These are phyloP conservation scores for Macropis europaea DNA, from an alignment of 2,888 invertebrate species.

Conservation along the genomic window DNA sequence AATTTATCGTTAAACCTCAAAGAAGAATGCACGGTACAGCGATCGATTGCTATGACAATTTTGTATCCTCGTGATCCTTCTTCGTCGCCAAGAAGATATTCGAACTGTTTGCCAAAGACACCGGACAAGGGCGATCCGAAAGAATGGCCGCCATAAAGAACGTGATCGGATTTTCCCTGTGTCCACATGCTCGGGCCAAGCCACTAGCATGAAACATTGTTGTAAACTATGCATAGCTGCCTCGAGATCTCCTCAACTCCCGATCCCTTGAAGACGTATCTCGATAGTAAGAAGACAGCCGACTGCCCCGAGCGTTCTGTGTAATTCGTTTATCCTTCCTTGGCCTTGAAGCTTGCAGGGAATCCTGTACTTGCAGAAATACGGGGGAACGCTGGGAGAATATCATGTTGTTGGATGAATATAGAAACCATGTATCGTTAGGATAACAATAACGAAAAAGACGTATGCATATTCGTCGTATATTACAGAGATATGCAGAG, in stretches of 20 bases:
- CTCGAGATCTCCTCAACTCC: constrained; percentile 14
- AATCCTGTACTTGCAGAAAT: constrained; percentile 23
- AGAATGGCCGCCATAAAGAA: constrained; percentile 60
- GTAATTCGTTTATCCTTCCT: constrained; percentile 8
- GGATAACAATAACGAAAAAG: background rate
- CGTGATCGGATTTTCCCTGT: constrained; percentile 49
- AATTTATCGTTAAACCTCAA: too few species aligned
- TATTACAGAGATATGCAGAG: too few species aligned
- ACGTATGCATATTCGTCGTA: too few species aligned
- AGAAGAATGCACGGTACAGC: too few species aligned
- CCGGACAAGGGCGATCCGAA: constrained; percentile 52
- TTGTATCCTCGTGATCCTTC: constrained; percentile 39
- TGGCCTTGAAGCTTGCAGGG: background rate
- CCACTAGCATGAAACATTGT: constrained; percentile 33
- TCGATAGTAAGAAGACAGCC: constrained; percentile 33
- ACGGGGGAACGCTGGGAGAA: background rate
- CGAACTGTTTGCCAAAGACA: constrained; percentile 53
- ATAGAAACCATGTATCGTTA: constrained; percentile 16
- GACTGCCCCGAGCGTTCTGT: constrained; percentile 11
- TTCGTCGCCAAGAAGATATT: constrained; percentile 21
- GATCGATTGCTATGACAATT: too few species aligned
- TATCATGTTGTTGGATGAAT: constrained; percentile 16
- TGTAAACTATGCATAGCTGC: constrained; percentile 40
- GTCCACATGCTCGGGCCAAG: constrained; percentile 15
- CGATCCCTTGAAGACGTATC: constrained; percentile 44